Conservation (phyloP, 2,888 invertebrate genomes). For the Metacarcinus magister region DNA sequence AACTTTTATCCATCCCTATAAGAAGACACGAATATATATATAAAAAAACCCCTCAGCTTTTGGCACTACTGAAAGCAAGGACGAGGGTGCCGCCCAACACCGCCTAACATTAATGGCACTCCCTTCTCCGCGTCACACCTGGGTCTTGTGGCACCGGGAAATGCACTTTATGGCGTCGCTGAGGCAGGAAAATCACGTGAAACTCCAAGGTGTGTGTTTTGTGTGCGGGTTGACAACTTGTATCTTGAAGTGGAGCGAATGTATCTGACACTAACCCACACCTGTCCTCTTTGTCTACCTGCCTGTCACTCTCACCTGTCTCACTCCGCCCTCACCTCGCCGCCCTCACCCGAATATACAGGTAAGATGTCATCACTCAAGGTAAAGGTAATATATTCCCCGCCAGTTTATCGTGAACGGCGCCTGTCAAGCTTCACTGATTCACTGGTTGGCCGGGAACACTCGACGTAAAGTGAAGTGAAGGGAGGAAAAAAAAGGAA, state of each 20-base stretch:
- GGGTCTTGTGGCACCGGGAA: background rate
- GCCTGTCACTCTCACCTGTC: background rate
- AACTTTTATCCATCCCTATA: background rate
- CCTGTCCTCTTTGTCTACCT: background rate
- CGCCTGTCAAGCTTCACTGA: background rate
- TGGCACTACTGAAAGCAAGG: constrained; percentile 21
- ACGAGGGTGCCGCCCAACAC: background rate
- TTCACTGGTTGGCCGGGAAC: too few relatives aligned
- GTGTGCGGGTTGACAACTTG: background rate
- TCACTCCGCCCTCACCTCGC: constrained; percentile 12
- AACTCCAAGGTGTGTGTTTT: background rate
- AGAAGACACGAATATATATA: background rate
- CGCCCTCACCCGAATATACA: background rate
- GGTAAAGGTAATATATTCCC: background rate
- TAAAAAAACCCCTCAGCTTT: background rate
- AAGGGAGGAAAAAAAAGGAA: background rate
- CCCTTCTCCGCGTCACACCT: background rate
- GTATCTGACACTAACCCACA: background rate
- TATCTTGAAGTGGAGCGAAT: background rate
- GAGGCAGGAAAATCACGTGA: background rate
- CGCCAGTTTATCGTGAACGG: background rate
- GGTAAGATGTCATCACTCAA: background rate
- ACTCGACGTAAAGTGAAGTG: background rate
- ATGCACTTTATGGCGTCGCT: background rate
- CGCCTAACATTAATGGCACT: background rate